Evolutionary conservation across 1,140 invertebrate species (phyloP).

Genomic region (Aphaenogaster floridana): DNA sequence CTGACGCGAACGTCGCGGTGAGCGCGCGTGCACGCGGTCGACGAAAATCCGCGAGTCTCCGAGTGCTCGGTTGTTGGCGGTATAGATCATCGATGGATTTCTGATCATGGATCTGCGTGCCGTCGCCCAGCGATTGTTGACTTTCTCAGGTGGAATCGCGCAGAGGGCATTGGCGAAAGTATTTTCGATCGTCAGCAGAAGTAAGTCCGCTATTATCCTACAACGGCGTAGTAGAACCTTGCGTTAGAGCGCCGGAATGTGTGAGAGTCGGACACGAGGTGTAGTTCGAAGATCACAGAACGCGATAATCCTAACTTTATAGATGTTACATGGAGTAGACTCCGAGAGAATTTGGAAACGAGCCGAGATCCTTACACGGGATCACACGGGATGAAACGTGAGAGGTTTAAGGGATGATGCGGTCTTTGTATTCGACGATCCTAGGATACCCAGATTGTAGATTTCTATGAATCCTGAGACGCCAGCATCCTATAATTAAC

Average conservation of each 20-base stretch:
- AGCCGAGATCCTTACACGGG: neutral
- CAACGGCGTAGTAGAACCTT: neutral
- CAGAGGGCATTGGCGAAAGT: conserved; percentile 55
- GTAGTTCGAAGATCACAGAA: neutral
- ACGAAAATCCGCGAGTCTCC: conserved; percentile 17
- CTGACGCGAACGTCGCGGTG: conserved; percentile 4
- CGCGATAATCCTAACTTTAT: neutral
- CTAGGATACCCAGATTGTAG: neutral
- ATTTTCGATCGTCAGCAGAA: conserved; percentile 68
- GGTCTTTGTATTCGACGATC: neutral
- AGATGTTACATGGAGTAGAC: neutral
- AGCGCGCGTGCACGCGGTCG: neutral
- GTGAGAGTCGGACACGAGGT: neutral
- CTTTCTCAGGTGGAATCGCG: conserved; percentile 66
- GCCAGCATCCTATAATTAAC: neutral
- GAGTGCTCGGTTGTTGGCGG: neutral
- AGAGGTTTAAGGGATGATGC: conserved; percentile 10
- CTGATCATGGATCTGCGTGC: conserved; percentile 67
- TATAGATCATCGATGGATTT: conserved; percentile 24
- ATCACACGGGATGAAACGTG: neutral
- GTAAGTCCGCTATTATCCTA: conserved; percentile 56
- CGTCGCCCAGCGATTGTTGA: conserved; percentile 42
- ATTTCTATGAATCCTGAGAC: neutral
- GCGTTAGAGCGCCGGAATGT: neutral
- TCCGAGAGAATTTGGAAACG: neutral